Percentiles rank a stretch among this genome's conserved stretches.
phyloP scores from a whole-genome alignment of 2,113 vertebrate species.

The Synchiropus splendidus region DNA sequence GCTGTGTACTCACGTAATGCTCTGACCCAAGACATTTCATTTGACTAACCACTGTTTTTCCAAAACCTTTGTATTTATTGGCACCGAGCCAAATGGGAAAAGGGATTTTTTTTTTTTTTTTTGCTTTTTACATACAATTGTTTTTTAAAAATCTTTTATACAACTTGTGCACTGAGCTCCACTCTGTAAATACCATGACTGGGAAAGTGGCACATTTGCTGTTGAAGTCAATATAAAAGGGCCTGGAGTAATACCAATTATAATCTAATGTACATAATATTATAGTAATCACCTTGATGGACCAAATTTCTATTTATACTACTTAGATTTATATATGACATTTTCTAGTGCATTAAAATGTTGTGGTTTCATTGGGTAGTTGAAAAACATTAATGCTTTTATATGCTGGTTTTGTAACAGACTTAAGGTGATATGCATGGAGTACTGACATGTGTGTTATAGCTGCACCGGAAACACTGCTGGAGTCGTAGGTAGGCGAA shows the following conservation, averaged over 20 bases:
- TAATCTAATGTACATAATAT: constrained; percentile 81
- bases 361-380: constrained; percentile 74
- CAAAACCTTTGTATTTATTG: constrained; percentile 76
- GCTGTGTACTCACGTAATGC: constrained; percentile 65
- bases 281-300: constrained; percentile 76
- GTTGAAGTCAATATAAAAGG: constrained; percentile 61
- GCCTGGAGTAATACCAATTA: constrained; percentile 62
- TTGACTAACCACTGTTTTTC: constrained; percentile 62
- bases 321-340: constrained; percentile 91
- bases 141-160: constrained; percentile 84
- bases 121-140: no score
- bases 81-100: constrained; percentile 49
- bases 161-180: constrained; percentile 66
- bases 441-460: constrained; percentile 70
- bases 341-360: constrained; percentile 77
- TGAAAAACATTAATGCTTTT: constrained; percentile 61
- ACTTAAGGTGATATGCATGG: constrained; percentile 74
- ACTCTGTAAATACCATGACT: constrained; percentile 75
- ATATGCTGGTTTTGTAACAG: constrained; percentile 68
- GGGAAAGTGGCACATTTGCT: constrained; percentile 56
- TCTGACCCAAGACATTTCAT: constrained; percentile 41
- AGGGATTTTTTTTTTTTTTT: constrained; percentile 59
- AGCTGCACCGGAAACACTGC: constrained; percentile 70
- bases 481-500: constrained; percentile 43
- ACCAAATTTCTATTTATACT: constrained; percentile 99